Evolutionary conservation across 2,888 invertebrate species (phyloP), one percentile per base, ranked within the genome.

Genomic region (Chelonus formosanus): DNA sequence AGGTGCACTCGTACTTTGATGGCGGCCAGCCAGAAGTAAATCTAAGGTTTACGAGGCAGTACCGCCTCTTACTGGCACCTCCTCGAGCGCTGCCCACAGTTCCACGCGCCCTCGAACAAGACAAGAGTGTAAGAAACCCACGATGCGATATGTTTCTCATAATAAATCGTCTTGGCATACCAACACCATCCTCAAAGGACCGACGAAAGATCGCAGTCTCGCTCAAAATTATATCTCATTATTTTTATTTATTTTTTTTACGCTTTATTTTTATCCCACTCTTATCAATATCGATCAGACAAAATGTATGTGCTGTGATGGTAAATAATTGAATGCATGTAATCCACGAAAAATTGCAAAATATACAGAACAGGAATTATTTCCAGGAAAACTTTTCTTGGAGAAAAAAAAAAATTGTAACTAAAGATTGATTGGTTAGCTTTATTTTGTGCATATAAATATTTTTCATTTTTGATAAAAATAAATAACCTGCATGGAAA

Each of bases 1-100:
- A 20, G 54, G 61, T 47, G 57, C 59, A 62, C 66, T 64, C 67
- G 62, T 61, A 53, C 79, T 80, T 82, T 80, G 82, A 84, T 84
- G 84, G 83, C 84, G 84, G 82, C 81, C 78, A 79, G 81, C 80
- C 81, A 80, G 83, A 81, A 84, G 84, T 84, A 84, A 84, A 84
- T 84, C 83, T 84, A 83, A 84, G 82, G 83, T 84, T 83, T 84
- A 84, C 82, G 84, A 84, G 83, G 81, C 82, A 82, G 83, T 80
- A 80, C 83, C 84, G 84, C 84, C 84, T 82, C 83, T 84, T 84
- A 82, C 84, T 83, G 81, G 83, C 84, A 81, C 84, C 84, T 83
- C 82, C 83, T 83, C 80, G 78, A 82, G 80, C 80, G 76, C 79
- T 79, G 77, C 78, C 78, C 79, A 45, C 79, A 77, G 75, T 78